Conservation (phyloP, 2,113 vertebrate species). For the Uropsilus gracilis region DNA sequence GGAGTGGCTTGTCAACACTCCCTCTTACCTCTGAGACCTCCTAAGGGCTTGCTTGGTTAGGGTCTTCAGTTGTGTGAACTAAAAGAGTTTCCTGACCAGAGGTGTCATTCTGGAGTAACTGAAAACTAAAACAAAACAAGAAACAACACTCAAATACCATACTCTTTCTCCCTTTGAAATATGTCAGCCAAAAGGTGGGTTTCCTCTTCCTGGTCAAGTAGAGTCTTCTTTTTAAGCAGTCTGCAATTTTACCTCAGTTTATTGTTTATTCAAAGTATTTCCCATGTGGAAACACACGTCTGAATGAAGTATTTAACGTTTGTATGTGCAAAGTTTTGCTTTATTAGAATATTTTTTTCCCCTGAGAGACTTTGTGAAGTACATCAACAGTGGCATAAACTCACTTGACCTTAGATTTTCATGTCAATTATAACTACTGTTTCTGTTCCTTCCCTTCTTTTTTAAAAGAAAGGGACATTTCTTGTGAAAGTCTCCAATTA, state of each 20-base stretch:
- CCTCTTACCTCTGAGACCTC: neutral
- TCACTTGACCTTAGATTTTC: conserved; percentile 3
- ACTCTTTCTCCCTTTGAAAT: neutral
- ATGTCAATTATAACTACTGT: conserved; percentile 56
- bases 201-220: neutral
- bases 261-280: neutral
- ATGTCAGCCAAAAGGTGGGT: neutral
- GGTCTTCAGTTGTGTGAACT: neutral
- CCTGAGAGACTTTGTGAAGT: conserved; percentile 22
- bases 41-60: neutral
- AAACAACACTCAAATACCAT: neutral
- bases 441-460: conserved; percentile 51
- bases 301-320: neutral
- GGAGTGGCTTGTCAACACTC: neutral
- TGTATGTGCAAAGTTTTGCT: neutral
- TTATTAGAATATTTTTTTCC: neutral
- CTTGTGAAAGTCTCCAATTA: conserved; percentile 75
- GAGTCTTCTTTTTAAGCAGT: neutral
- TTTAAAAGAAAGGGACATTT: conserved; percentile 38
- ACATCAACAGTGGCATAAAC: neutral
- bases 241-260: conserved; percentile 19
- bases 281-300: neutral
- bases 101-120: neutral
- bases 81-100: neutral
- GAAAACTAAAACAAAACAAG: neutral